Base-by-base conservation (phyloP, 2,888 invertebrate species). In the Portevinia maculata region DNA sequence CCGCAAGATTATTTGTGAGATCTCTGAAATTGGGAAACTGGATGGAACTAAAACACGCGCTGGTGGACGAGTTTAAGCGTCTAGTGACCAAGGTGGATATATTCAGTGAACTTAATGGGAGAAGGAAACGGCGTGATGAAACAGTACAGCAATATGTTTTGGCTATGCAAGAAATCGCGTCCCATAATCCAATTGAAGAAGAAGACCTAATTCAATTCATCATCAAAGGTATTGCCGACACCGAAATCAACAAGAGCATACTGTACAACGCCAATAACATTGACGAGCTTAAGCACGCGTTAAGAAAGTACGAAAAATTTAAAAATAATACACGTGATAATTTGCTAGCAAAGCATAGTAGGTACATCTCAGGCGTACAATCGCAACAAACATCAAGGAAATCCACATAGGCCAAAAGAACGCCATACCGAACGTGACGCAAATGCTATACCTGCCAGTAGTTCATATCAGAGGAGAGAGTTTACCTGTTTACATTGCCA, bases 71-170 rank as follows among this genome's bases (percentile, higher is more conserved):
- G 24, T 64, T 64, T n/a, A 13, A 19, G 2, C 37, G 34, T 21
- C 13, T 37, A 3, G 34, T 64, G 11, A 46, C 64, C 5, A 24
- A 7, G 5, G 13, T 15, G 1, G 64, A 64, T 24, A 37, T 50
- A 1, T 44, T 34, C 24, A 1, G 11, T 11, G 7, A 19, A 6
- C 64, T 64, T 21, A 11, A n/a, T 2, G 15, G 34, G 7, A 19
- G 64, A 34, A 50, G 37, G 13, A 64, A 64, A 21, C 46, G 4
- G 11, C 13, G 15, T 5, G 21, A 64, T 5, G 64, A 64, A 13
- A 24, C 28, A 1, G 34, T 30, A 30, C 64, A 64, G 13, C 48
- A 64, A 50, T 64, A 64, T 9, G 24, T 64, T 3, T n/a, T 64
- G 8, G 21, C 21, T 3, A 64, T 64, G 64, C 28, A 64, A 15